Evolutionary conservation across 2,113 vertebrate species (phyloP).

Genomic region (Mormyrus iriodes): DNA sequence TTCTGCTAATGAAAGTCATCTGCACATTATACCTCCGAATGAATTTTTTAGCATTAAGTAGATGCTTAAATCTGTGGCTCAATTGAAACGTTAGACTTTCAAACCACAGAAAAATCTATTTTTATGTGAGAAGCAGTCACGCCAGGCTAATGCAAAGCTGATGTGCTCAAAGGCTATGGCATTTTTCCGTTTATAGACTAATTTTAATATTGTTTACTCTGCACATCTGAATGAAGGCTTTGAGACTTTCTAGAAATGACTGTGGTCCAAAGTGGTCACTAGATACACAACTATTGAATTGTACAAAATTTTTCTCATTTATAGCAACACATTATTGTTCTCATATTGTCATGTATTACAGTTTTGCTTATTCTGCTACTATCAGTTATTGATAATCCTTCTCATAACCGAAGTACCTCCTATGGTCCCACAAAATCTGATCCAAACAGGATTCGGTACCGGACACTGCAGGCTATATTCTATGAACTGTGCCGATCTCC

Average conservation of each 20-base stretch:
- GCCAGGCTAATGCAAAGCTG: not conserved
- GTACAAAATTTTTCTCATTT: not conserved
- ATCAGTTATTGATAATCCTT: not conserved
- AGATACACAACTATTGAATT: not conserved
- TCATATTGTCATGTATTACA: not conserved
- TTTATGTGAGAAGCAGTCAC: not conserved
- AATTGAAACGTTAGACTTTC: not conserved
- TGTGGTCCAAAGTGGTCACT: not conserved
- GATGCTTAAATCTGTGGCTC: not conserved
- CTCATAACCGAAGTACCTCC: not conserved
- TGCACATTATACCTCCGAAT: not conserved
- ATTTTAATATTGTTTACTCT: not conserved
- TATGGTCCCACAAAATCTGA: not conserved
- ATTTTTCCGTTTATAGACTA: not conserved
- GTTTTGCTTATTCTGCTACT: not conserved
- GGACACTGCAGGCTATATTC: not conserved
- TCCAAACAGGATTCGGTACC: not conserved
- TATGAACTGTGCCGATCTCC: not conserved
- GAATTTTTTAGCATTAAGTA: not conserved
- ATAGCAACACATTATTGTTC: not conserved
- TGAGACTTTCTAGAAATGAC: not conserved
- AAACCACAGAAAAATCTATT: not conserved
- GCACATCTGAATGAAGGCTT: not conserved
- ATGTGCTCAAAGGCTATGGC: not conserved
- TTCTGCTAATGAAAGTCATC: not conserved